Conservation (phyloP, 2,888 invertebrate genomes). For the Agrypnus murinus region DNA sequence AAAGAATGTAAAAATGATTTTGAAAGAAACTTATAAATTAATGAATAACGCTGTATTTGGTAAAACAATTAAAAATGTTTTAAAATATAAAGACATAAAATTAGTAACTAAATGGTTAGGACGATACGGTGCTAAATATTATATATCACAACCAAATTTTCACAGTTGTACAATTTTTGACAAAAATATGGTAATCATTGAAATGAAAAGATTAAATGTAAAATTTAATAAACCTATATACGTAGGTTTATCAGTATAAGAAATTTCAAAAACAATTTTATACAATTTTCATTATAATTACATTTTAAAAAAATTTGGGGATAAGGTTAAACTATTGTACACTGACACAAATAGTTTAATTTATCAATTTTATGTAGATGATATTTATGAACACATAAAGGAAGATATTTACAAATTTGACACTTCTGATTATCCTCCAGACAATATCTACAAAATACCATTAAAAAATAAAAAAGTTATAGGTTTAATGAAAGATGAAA, state of each 20-base stretch:
- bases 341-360: slow-evolving; percentile 53
- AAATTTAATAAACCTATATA: slow-evolving; percentile 57
- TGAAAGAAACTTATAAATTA: slow-evolving; percentile 62
- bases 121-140: slow-evolving; percentile 52
- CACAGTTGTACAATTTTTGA: slow-evolving; percentile 39
- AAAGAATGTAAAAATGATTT: slow-evolving; percentile 50
- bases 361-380: slow-evolving; percentile 42
- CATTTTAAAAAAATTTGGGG: slow-evolving; percentile 55
- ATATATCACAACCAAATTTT: slow-evolving; percentile 47
- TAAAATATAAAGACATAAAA: slow-evolving; percentile 62
- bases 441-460: slow-evolving; percentile 52
- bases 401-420: slow-evolving; percentile 59
- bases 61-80: slow-evolving; percentile 67
- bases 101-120: slow-evolving; percentile 52
- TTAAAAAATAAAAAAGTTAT: slow-evolving; percentile 60
- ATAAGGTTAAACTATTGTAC: slow-evolving; percentile 57
- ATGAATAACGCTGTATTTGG: slow-evolving; percentile 62
- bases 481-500: slow-evolving; percentile 64
- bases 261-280: slow-evolving; percentile 53
- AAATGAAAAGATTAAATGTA: slow-evolving; percentile 49
- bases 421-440: slow-evolving; percentile 54
- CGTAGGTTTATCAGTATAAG: slow-evolving; percentile 53
- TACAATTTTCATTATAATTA: slow-evolving; percentile 57
- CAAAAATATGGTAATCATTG: slow-evolving; percentile 43
- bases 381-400: slow-evolving; percentile 40